Evolutionary conservation across 2,888 invertebrate genomes (phyloP), one percentile per base, ranked within the genome.

Genomic region (Gymnoscelis rufifasciata): DNA sequence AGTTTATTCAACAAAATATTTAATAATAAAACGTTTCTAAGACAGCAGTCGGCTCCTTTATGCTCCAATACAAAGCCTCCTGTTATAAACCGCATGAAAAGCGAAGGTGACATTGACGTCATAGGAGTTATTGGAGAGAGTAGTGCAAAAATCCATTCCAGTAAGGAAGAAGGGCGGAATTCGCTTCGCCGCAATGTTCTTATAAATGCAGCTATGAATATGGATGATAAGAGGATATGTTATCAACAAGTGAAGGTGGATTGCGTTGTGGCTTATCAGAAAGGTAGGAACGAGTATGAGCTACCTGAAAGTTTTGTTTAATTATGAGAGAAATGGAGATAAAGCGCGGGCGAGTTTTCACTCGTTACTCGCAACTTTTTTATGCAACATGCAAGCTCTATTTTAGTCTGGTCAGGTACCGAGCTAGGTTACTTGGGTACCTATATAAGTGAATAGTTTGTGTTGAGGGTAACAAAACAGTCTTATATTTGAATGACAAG

Each of bases 131-230:
- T 71, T 8, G 74, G 41, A 10, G 69, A 74, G 54, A 65, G 59
- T 52, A 66, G 56, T 45, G 62, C 64, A 27, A 75, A 71, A 62
- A 77, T 78, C 66, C 81, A 84, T 82, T 83, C 86, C 77, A 81
- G 74, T 70, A 55, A 66, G 65, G 78, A 70, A 71, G 71, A 71
- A 59, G 35, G 49, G 12, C 56, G 51, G 14, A 48, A 53, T 7
- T 90, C 90, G 7, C 68, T 90, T 24, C 76, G 89, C 38, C 88
- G 88, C 10, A 90, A 86, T 52, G 87, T 89, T 30, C 78, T 89
- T 43, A 79, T 89, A 60, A 88, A 86, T 53, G 77, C 83, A 60
- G 75, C 83, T 1, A 82, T 78, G 62, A 87, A 81, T 61, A 56
- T 83, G 38, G 89, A 88, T 39, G 83, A 82, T 54, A 78, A 78